These are phyloP conservation scores for Troilus luridus DNA, from an alignment of 2,888 invertebrate genomes.

Conservation along the genomic window DNA sequence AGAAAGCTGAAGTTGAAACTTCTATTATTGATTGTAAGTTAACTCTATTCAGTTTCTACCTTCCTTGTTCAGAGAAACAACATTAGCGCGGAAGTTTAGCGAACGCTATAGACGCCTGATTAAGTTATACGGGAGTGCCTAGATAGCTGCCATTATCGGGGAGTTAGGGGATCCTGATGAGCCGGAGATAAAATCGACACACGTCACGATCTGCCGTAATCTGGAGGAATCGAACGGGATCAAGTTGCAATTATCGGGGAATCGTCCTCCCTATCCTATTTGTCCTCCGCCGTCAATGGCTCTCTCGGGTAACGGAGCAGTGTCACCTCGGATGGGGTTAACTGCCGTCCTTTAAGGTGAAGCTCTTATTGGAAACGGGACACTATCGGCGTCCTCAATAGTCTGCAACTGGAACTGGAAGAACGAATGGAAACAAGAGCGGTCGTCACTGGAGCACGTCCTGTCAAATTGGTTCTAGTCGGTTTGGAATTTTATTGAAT, in stretches of 20 bases:
- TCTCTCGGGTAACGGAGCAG: conserved; percentile 33
- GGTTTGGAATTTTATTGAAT: not conserved
- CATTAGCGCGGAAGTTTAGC: not conserved
- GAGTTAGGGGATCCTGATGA: conserved; percentile 17
- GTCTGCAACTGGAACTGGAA: not conserved
- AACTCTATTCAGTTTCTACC: not conserved
- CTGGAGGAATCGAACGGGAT: conserved; percentile 34
- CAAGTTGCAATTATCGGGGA: conserved; percentile 49
- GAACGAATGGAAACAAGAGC: not conserved
- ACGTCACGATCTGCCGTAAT: conserved; percentile 41
- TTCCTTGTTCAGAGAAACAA: conserved; percentile 15
- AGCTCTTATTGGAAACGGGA: conserved; percentile 24
- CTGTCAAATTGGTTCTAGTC: not conserved
- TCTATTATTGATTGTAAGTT: conserved; percentile 21
- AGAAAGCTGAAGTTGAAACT: not conserved
- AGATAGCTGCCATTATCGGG: conserved; percentile 28
- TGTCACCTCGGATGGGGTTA: conserved; percentile 33
- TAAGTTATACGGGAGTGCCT: not conserved
- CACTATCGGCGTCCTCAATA: not conserved
- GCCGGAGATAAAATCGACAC: conserved; percentile 36
- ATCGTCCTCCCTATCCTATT: conserved; percentile 17
- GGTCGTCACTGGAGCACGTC: not conserved
- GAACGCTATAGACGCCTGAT: conserved; percentile 4
- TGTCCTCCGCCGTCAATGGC: conserved; percentile 13
- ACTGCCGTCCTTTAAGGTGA: conserved; percentile 8